These are phyloP conservation scores for Drosophila nebulosa DNA, from an alignment of 1,140 invertebrate species.

Conservation along the genomic window DNA sequence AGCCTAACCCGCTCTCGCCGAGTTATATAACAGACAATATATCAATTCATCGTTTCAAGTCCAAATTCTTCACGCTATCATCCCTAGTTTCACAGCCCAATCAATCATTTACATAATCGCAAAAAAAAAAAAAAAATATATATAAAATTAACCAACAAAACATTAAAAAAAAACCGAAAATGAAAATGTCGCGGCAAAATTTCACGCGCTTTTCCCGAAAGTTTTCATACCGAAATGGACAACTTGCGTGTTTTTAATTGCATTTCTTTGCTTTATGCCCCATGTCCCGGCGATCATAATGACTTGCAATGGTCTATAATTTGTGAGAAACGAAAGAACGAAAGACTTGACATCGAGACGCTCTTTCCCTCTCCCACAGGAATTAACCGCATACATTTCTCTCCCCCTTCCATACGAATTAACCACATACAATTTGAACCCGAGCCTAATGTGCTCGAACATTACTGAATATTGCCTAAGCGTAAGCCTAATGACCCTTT, in stretches of 20 bases:
- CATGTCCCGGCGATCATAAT: too few species aligned
- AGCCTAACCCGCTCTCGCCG: slow-evolving; percentile 24
- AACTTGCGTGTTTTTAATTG: slow-evolving; percentile 68
- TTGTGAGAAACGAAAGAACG: not conserved
- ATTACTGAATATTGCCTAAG: slow-evolving; percentile 48
- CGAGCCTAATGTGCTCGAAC: slow-evolving; percentile 32
- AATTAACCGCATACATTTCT: not conserved
- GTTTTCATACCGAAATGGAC: slow-evolving; percentile 39
- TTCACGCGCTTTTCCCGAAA: slow-evolving; percentile 59
- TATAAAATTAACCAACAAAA: not conserved
- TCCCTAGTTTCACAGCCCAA: slow-evolving; percentile 9
- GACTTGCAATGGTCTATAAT: not conserved
- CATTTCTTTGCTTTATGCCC: slow-evolving; percentile 10
- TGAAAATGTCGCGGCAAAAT: slow-evolving; percentile 29
- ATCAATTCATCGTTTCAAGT: not conserved
- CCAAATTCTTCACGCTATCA: not conserved
- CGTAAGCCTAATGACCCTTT: slow-evolving; percentile 2
- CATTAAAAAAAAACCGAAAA: not conserved
- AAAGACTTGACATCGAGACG: not conserved
- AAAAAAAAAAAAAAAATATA: not conserved
- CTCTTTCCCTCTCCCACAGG: not conserved
- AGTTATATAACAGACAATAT: not conserved
- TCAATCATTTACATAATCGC: slow-evolving; percentile 72
- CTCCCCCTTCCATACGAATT: too few species aligned
- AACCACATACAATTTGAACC: slow-evolving; percentile 22